phyloP scores from a whole-genome alignment of 2,888 invertebrate genomes.

The Acronicta leporina region DNA sequence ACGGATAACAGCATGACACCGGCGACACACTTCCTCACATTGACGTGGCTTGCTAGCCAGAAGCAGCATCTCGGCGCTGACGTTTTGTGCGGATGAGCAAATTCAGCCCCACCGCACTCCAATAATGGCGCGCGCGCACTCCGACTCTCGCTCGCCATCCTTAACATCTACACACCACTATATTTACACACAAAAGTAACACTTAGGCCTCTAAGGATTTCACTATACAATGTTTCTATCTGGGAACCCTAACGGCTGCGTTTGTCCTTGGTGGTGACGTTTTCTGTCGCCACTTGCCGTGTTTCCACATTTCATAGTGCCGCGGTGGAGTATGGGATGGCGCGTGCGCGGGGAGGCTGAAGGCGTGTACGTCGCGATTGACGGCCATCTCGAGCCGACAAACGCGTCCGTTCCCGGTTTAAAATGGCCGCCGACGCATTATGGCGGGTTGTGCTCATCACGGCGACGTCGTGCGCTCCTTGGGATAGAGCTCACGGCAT shows the following conservation, averaged over 20 bases:
- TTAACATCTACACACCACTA: constrained; percentile 84
- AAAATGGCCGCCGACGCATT: constrained; percentile 88
- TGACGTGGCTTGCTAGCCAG: constrained; percentile 92
- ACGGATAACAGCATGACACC: constrained; percentile 93
- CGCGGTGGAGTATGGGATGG: constrained; percentile 73
- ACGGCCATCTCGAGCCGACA: constrained; percentile 87
- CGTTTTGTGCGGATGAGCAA: constrained; percentile 75
- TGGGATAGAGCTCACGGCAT: constrained; percentile 83
- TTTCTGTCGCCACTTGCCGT: constrained; percentile 93
- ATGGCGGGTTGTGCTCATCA: constrained; percentile 88
- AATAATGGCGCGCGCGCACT: constrained; percentile 79
- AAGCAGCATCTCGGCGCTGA: constrained; percentile 86
- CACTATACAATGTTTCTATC: constrained; percentile 83
- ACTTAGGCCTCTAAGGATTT: constrained; percentile 84
- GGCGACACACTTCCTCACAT: constrained; percentile 93
- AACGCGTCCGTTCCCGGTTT: constrained; percentile 84
- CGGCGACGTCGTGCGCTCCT: constrained; percentile 84
- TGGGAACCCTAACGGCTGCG: constrained; percentile 84
- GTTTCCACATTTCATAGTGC: constrained; percentile 93
- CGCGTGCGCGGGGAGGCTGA: constrained; percentile 75
- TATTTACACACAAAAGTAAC: constrained; percentile 86
- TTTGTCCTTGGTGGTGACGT: constrained; percentile 86
- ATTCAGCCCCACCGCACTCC: constrained; percentile 78
- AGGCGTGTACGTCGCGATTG: constrained; percentile 74
- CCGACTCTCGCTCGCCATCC: constrained; percentile 79